Evolutionary conservation across 2,888 invertebrate species (phyloP).

Genomic region (Spilarctia lutea): DNA sequence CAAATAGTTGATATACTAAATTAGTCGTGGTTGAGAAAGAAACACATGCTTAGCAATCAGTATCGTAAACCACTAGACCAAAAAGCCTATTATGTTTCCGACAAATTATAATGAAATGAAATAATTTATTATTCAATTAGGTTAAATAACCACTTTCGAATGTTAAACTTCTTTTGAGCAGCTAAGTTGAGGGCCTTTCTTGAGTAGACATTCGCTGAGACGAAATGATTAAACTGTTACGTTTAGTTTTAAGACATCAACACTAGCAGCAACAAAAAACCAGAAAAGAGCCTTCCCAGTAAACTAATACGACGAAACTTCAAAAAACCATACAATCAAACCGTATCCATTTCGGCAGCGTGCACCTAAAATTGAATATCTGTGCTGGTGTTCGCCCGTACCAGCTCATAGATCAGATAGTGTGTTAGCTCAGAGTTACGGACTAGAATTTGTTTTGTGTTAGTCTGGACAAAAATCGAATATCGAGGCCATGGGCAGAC

Average conservation of each 20-base stretch:
- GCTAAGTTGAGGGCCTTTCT: no score
- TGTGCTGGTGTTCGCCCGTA: conserved; percentile 14
- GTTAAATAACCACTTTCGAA: no score
- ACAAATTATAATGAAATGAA: not conserved
- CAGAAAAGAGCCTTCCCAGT: not conserved
- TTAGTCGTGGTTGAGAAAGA: no score
- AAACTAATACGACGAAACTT: not conserved
- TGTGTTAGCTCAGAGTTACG: conserved; percentile 22
- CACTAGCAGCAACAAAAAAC: not conserved
- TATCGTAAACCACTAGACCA: not conserved
- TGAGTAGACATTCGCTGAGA: no score
- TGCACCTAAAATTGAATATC: conserved; percentile 44
- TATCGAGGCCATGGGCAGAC: not conserved
- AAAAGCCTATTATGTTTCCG: not conserved
- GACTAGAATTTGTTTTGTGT: conserved; percentile 32
- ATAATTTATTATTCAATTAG: no score
- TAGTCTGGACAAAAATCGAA: conserved; percentile 7
- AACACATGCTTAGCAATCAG: not conserved
- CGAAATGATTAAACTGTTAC: no score
- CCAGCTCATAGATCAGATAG: conserved; percentile 37
- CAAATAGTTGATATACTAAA: no score
- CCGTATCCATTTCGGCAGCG: conserved; percentile 11
- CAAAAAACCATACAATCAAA: conserved; percentile 17
- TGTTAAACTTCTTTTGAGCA: no score
- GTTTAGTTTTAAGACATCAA: not conserved